These are phyloP conservation scores for Phyllostomus discolor DNA, from an alignment of 2,113 vertebrate genomes.

Conservation along the genomic window DNA sequence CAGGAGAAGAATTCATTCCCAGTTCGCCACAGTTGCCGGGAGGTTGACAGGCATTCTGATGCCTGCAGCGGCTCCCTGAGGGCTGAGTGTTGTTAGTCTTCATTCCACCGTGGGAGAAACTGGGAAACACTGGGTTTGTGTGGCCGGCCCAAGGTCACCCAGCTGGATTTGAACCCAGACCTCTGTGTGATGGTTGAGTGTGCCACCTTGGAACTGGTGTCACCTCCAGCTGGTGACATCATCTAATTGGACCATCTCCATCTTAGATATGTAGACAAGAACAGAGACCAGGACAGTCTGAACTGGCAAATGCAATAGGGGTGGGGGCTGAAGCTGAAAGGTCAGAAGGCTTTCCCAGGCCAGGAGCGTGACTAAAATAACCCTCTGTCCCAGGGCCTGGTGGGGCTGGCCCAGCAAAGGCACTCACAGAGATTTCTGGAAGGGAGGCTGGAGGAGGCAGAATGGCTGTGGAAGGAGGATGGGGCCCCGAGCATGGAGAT, in stretches of 20 bases:
- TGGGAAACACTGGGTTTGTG: background rate
- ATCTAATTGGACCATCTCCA: background rate
- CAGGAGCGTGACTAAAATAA: background rate
- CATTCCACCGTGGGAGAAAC: background rate
- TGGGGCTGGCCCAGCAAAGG: background rate
- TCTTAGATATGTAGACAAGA: background rate
- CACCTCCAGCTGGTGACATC: background rate
- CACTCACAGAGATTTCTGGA: background rate
- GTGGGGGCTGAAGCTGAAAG: background rate
- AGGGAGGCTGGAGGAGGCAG: background rate
- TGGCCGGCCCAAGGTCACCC: background rate
- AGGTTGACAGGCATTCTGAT: background rate
- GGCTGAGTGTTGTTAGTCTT: background rate
- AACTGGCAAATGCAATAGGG: background rate
- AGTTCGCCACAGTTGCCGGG: fast-evolving
- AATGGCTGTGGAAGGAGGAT: background rate
- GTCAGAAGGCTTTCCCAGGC: background rate
- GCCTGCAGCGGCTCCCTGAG: background rate
- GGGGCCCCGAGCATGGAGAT: background rate
- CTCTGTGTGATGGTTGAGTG: background rate
- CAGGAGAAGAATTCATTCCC: background rate
- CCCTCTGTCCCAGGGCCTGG: background rate
- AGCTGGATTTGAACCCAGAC: background rate
- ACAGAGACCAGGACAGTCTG: background rate
- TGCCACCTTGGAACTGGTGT: background rate